Conservation (phyloP, 1,140 invertebrate genomes). For the Drosophila carrolli region DNA sequence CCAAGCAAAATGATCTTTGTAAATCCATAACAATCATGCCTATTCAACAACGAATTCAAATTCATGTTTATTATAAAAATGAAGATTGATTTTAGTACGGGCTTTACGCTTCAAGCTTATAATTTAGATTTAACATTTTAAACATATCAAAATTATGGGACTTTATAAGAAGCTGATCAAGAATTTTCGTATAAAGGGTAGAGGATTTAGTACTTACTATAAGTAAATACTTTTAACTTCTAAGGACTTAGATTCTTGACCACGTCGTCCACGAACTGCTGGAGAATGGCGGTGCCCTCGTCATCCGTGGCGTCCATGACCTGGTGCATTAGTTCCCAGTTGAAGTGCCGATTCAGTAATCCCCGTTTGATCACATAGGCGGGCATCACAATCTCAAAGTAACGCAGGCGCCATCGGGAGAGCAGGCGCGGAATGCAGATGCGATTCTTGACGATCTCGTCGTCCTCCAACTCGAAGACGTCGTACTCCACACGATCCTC, state of each 20-base stretch:
- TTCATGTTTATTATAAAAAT: no score
- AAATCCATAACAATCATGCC: no score
- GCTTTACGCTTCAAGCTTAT: no score
- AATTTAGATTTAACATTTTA: no score
- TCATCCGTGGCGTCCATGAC: background rate
- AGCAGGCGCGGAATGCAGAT: background rate
- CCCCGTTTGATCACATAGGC: background rate
- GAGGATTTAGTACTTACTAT: no score
- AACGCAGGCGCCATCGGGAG: background rate
- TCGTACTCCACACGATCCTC: background rate
- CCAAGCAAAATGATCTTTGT: no score
- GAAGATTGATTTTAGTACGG: no score
- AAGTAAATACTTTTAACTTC: background rate
- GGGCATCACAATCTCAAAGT: conserved; percentile 3
- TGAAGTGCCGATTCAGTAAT: background rate
- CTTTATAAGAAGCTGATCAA: no score
- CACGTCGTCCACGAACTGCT: background rate
- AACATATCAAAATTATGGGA: no score
- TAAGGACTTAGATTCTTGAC: background rate
- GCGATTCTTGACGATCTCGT: background rate
- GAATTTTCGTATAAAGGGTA: no score
- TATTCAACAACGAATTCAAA: no score
- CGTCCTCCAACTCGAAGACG: background rate
- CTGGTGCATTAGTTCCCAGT: background rate
- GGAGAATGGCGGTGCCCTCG: background rate